Conservation (phyloP, 2,113 vertebrate genomes). For the Phalacrocorax brasilianus region DNA sequence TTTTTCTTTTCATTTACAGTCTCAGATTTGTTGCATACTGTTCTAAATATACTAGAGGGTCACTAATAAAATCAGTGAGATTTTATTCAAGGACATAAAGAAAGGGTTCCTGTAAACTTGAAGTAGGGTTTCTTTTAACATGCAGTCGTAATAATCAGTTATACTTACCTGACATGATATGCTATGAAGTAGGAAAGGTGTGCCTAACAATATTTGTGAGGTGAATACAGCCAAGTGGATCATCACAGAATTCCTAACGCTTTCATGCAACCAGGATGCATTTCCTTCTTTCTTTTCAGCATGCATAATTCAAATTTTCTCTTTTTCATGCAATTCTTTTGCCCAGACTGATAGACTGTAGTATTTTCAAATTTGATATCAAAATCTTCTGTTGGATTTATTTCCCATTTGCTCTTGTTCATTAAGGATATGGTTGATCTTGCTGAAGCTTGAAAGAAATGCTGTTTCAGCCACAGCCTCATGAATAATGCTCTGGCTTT, state of each 20-base stretch:
- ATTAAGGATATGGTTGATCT: constrained; percentile 25
- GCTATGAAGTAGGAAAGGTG: background rate
- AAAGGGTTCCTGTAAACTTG: background rate
- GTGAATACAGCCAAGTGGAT: background rate
- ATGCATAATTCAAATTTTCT: constrained; percentile 47
- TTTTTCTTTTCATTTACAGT: background rate
- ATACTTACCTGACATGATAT: background rate
- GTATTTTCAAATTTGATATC: constrained; percentile 17
- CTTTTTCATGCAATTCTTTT: constrained; percentile 28
- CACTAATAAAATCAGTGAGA: background rate
- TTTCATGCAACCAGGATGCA: background rate
- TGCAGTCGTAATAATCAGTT: background rate
- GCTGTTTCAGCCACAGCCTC: background rate
- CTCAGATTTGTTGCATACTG: background rate
- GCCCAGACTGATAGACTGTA: constrained; percentile 1
- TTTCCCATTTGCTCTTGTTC: constrained; percentile 31
- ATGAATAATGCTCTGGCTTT: constrained; percentile 46
- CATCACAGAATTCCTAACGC: background rate
- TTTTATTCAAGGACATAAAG: background rate
- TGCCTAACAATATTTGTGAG: background rate
- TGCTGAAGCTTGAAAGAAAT: constrained; percentile 34
- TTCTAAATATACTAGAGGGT: background rate
- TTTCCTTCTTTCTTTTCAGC: constrained; percentile 11
- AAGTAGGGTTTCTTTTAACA: background rate
- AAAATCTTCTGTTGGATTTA: constrained; percentile 29